phyloP scores from a whole-genome alignment of 1,140 invertebrate genomes.

The Euschistus heros region DNA sequence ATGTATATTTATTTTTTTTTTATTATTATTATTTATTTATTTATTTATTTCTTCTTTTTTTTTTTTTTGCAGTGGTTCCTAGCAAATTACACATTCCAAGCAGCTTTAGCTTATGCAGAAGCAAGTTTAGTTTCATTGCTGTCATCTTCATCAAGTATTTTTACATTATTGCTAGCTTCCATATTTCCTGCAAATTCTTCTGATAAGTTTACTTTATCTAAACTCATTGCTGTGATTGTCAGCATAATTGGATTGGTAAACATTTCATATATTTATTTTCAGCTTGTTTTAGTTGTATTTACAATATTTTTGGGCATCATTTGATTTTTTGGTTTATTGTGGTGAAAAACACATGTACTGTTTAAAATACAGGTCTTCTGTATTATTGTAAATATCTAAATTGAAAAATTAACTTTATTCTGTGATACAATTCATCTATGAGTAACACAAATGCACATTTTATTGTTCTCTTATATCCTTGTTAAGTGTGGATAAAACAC shows the following conservation, averaged over 20 bases:
- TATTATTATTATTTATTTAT: constrained; percentile 21
- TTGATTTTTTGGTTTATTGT: no score
- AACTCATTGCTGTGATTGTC: constrained; percentile 63
- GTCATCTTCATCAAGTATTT: constrained; percentile 71
- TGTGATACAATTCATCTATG: no score
- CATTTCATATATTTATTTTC: constrained; percentile 28
- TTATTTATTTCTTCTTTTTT: constrained; percentile 29
- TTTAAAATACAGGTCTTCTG: no score
- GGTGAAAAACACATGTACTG: no score
- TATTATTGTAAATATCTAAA: no score
- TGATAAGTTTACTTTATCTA: constrained; percentile 72
- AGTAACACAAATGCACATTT: no score
- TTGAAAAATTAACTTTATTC: no score
- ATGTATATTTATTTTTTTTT: no score
- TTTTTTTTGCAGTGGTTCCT: constrained; percentile 60
- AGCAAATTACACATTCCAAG: constrained; percentile 70
- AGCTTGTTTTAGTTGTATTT: no score
- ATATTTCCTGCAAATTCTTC: constrained; percentile 63
- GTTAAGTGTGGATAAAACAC: no score
- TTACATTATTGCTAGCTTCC: constrained; percentile 68
- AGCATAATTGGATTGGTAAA: constrained; percentile 67
- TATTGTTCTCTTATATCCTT: no score
- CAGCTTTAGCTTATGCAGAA: constrained; percentile 62
- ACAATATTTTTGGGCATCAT: no score
- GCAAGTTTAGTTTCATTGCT: constrained; percentile 66